phyloP scores from a whole-genome alignment of 2,888 invertebrate species.

The Dinocampus coccinellae region DNA sequence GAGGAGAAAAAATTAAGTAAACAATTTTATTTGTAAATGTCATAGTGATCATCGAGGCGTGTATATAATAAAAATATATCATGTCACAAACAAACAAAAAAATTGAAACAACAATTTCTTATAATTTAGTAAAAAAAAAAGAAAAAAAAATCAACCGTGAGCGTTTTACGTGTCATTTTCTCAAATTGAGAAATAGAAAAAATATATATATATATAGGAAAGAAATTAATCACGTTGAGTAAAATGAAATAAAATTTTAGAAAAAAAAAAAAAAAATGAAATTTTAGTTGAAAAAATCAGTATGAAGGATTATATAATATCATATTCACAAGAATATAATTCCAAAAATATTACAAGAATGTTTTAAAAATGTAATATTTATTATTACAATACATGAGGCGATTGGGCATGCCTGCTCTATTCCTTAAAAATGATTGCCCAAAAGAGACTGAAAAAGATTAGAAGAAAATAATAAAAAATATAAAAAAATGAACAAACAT shows the following conservation, averaged over 20 bases:
- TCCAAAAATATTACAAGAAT: too few species aligned
- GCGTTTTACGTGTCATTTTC: constrained; percentile 14
- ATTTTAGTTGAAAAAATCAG: constrained; percentile 37
- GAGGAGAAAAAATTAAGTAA: not conserved
- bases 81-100: not conserved
- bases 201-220: constrained; percentile 5
- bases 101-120: constrained; percentile 3
- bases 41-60: not conserved
- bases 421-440: constrained; percentile 16
- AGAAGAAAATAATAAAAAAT: constrained; percentile 9
- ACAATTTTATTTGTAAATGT: constrained; percentile 11
- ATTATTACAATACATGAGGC: constrained; percentile 13
- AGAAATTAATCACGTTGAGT: constrained; percentile 4
- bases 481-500: constrained; percentile 8
- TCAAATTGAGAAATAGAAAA: not conserved
- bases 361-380: not conserved
- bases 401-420: constrained; percentile 7
- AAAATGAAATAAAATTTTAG: constrained; percentile 22
- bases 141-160: not conserved
- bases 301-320: constrained; percentile 39
- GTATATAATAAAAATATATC: not conserved
- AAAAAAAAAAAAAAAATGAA: constrained; percentile 28
- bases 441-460: constrained; percentile 21
- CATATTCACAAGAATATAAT: constrained; percentile 36
- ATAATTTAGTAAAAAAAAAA: not conserved